Conservation (phyloP, 2,113 vertebrate genomes). For the Pygoscelis antarcticus region DNA sequence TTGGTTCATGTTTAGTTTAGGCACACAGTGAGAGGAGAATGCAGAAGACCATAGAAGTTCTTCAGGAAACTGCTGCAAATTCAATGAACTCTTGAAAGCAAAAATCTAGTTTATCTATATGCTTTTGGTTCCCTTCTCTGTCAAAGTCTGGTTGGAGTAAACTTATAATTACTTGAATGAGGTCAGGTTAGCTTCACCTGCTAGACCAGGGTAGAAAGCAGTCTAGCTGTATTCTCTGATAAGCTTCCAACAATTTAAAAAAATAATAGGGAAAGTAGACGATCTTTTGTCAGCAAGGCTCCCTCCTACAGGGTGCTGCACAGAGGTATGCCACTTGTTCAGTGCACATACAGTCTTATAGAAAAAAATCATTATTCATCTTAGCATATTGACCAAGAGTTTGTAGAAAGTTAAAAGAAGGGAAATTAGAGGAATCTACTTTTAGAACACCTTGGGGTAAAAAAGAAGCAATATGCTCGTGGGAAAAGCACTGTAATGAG, state of each 20-base stretch:
- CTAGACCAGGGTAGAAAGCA: not conserved
- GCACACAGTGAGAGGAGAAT: not conserved
- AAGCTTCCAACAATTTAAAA: not conserved
- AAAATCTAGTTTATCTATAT: not conserved
- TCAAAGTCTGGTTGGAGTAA: not conserved
- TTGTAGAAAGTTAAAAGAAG: not conserved
- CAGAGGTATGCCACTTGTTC: not conserved
- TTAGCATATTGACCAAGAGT: not conserved
- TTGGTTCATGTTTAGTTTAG: slow-evolving; percentile 13
- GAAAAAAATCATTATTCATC: not conserved
- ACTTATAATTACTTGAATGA: not conserved
- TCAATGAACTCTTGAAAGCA: not conserved
- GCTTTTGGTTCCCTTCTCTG: not conserved
- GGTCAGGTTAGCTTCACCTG: not conserved
- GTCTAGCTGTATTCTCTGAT: not conserved
- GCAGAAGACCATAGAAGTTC: not conserved
- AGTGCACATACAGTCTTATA: not conserved
- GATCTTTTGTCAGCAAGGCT: not conserved
- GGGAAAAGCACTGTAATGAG: not conserved
- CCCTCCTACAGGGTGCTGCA: not conserved
- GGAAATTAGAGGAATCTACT: not conserved
- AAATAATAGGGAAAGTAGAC: not conserved
- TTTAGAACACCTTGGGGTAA: not conserved
- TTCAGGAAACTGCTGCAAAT: not conserved
- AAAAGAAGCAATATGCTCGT: not conserved